Conservation (phyloP, 2,888 invertebrate genomes). For the Helleia helle region DNA sequence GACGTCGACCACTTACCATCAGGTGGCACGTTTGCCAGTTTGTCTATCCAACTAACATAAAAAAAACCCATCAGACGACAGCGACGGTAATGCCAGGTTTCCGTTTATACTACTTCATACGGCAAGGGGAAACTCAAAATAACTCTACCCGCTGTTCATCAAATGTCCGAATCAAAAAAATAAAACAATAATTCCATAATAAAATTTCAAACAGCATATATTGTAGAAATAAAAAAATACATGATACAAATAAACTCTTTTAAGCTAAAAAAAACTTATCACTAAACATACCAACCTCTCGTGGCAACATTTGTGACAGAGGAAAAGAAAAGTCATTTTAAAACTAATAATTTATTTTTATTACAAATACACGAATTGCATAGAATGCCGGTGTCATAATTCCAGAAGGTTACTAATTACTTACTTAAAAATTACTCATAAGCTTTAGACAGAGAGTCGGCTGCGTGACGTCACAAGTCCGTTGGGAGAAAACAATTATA, state of each 20-base stretch:
- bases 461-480: neutral
- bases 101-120: no score
- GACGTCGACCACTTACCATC: no score
- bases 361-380: conserved; percentile 39
- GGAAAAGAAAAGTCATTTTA: conserved; percentile 25
- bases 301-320: conserved; percentile 29
- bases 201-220: conserved; percentile 63
- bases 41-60: no score
- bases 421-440: conserved; percentile 20
- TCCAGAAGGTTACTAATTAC: conserved; percentile 30
- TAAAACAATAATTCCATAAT: conserved; percentile 45
- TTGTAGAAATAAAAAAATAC: conserved; percentile 60
- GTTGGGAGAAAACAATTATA: neutral
- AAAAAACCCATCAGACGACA: no score
- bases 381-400: conserved; percentile 35
- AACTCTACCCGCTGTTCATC: no score
- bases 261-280: conserved; percentile 40
- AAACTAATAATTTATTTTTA: conserved; percentile 46
- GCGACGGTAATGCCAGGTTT: no score
- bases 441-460: conserved; percentile 5
- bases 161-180: no score
- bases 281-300: conserved; percentile 24
- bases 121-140: no score
- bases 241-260: conserved; percentile 51
- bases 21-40: no score